Conservation (phyloP, 1,140 invertebrate genomes). For the Hylyphantes graminicola region DNA sequence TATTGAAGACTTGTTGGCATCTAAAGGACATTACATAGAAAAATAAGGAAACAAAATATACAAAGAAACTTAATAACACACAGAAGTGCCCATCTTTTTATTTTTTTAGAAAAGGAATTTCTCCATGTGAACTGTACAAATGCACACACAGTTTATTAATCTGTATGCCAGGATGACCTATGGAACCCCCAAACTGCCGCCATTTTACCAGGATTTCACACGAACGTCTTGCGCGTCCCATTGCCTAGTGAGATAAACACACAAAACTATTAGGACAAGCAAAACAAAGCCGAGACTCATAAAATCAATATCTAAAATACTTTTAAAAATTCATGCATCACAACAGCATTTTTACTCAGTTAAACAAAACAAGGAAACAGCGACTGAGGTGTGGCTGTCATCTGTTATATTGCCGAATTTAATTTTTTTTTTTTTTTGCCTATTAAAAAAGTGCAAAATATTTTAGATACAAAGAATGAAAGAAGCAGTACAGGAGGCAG, state of each 20-base stretch:
- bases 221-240: constrained; percentile 16
- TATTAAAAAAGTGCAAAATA: neutral
- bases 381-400: neutral
- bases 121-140: neutral
- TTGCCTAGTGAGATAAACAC: constrained; percentile 35
- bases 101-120: neutral
- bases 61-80: constrained; percentile 8
- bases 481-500: neutral
- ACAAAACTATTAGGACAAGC: neutral
- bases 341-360: neutral
- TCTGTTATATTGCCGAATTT: neutral
- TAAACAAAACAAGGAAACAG: neutral
- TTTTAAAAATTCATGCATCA: no score
- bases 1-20: neutral
- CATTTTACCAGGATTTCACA: constrained; percentile 23
- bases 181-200: neutral
- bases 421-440: neutral
- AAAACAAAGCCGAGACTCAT: neutral
- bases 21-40: neutral
- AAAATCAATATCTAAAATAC: no score
- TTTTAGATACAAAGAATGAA: neutral
- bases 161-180: constrained; percentile 11
- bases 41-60: constrained; percentile 1
- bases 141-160: constrained; percentile 31
- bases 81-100: no score